These are phyloP conservation scores for Bovichtus diacanthus DNA, from an alignment of 2,797 vertebrate genomes.

Conservation along the genomic window DNA sequence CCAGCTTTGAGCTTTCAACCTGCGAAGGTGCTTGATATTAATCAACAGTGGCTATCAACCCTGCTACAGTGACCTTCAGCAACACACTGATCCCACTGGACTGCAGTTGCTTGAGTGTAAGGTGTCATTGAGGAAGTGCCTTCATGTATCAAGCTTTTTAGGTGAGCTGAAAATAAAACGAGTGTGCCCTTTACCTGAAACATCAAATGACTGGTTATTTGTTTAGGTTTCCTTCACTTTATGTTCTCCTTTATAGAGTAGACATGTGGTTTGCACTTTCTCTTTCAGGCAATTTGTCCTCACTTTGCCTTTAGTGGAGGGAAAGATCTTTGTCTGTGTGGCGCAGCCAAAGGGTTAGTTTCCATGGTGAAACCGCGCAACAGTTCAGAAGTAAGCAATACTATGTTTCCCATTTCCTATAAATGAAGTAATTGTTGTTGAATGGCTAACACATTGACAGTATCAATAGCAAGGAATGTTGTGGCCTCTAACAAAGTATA, in stretches of 20 bases:
- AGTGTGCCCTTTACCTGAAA: not conserved
- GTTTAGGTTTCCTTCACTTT: not conserved
- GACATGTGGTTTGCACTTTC: slow-evolving; percentile 5
- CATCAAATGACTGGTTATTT: not conserved
- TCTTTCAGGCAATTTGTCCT: slow-evolving; percentile 8
- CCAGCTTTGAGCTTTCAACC: not conserved
- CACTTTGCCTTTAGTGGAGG: slow-evolving; percentile 1
- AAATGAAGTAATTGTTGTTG: slow-evolving; percentile 43
- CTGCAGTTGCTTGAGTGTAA: not conserved
- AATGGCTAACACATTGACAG: slow-evolving; percentile 63
- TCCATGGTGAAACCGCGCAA: slow-evolving; percentile 29
- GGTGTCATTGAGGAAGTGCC: not conserved
- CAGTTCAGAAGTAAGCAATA: slow-evolving; percentile 27
- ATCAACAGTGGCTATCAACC: slow-evolving; percentile 8
- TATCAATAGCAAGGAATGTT: slow-evolving; percentile 57
- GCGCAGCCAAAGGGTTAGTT: not conserved
- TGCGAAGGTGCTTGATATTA: slow-evolving; percentile 7
- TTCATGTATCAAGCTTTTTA: not conserved
- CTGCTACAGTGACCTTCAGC: not conserved
- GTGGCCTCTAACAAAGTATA: slow-evolving; percentile 35
- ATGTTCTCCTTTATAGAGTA: not conserved
- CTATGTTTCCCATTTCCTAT: slow-evolving; percentile 33
- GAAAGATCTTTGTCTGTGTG: slow-evolving; percentile 3
- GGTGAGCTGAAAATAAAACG: slow-evolving; percentile 1
- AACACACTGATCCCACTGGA: not conserved